These are phyloP conservation scores for Rhea pennata DNA, from an alignment of 2,113 vertebrate species.

Conservation along the genomic window DNA sequence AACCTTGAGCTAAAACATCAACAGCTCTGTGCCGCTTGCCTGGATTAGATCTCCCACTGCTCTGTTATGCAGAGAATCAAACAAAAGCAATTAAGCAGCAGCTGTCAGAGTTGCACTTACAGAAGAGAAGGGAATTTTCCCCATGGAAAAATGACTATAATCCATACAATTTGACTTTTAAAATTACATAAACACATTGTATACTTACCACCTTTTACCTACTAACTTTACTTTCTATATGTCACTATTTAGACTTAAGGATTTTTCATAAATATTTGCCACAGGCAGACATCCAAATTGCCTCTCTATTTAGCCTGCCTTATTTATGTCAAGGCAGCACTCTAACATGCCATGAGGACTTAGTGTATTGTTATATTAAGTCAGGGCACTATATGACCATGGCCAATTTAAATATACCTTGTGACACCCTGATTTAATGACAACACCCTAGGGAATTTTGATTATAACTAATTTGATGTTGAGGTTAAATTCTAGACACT, in stretches of 20 bases:
- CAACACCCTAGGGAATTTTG: not conserved
- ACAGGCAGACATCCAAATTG: not conserved
- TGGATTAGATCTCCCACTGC: not conserved
- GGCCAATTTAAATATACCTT: not conserved
- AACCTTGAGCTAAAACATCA: not conserved
- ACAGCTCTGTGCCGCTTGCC: not conserved
- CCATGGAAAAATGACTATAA: not conserved
- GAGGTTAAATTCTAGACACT: not conserved
- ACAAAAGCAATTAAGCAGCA: not conserved
- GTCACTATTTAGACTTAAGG: not conserved
- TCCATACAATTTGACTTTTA: not conserved
- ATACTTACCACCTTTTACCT: not conserved
- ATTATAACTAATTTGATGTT: not conserved
- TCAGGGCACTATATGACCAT: not conserved
- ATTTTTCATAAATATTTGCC: not conserved
- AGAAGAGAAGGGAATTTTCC: not conserved
- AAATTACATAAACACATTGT: not conserved
- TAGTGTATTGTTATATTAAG: rapidly evolving
- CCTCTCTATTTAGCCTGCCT: not conserved
- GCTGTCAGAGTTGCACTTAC: not conserved
- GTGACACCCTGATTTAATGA: not conserved
- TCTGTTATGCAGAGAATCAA: not conserved
- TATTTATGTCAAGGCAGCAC: not conserved
- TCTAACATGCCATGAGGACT: rapidly evolving
- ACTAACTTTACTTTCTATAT: not conserved